Conservation (phyloP, 2,888 invertebrate species). For the Drosophila colorata region DNA sequence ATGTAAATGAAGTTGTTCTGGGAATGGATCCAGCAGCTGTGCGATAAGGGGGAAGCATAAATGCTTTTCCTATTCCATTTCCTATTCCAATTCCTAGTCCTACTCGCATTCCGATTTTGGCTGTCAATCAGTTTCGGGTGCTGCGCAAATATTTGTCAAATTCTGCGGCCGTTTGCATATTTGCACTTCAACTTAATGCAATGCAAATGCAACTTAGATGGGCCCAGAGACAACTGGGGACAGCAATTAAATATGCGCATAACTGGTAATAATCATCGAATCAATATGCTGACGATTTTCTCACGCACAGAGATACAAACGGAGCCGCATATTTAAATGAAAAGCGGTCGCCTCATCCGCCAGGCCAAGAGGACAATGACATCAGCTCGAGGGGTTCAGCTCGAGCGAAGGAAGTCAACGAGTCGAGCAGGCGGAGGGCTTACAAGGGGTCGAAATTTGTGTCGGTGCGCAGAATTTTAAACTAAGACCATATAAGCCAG, state of each 20-base stretch:
- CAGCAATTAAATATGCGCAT: slow-evolving; percentile 77
- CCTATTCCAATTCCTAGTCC: no score
- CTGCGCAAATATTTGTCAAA: slow-evolving; percentile 72
- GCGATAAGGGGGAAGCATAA: no score
- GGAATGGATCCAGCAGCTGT: not conserved
- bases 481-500: slow-evolving; percentile 26
- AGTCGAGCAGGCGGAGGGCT: slow-evolving; percentile 38
- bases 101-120: not conserved
- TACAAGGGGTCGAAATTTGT: slow-evolving; percentile 45
- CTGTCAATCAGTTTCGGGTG: slow-evolving; percentile 64
- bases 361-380: slow-evolving; percentile 47
- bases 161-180: slow-evolving; percentile 56
- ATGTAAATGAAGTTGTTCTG: slow-evolving; percentile 57
- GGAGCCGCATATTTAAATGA: slow-evolving; percentile 58
- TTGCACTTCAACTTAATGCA: slow-evolving; percentile 70
- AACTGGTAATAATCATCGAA: slow-evolving; percentile 78
- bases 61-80: no score
- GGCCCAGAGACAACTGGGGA: slow-evolving; percentile 10
- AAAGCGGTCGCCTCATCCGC: slow-evolving; percentile 39
- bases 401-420: slow-evolving; percentile 75
- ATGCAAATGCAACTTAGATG: slow-evolving; percentile 42
- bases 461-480: slow-evolving; percentile 45
- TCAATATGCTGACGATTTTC: slow-evolving; percentile 80
- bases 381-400: slow-evolving; percentile 57
- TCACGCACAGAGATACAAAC: slow-evolving; percentile 60